Evolutionary conservation across 2,113 vertebrate species (phyloP).

Genomic region (Euleptes europaea): DNA sequence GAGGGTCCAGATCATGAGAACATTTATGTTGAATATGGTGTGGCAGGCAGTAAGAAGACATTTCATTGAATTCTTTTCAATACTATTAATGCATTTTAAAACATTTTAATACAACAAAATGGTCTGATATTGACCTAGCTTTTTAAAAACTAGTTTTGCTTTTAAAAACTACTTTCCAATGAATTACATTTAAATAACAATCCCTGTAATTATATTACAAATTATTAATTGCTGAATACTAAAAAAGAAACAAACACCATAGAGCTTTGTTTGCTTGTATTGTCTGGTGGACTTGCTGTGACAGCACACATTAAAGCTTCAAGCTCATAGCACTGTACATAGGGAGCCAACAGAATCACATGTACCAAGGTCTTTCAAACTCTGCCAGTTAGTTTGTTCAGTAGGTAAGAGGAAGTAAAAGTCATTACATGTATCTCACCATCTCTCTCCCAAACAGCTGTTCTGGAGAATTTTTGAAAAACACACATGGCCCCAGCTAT

Average conservation of each 20-base stretch:
- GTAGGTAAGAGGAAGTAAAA: background rate
- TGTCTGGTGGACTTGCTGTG: conserved; percentile 23
- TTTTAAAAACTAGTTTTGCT: conserved; percentile 37
- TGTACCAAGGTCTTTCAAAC: background rate
- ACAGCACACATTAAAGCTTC: fast-evolving
- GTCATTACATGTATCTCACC: background rate
- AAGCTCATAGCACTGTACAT: background rate
- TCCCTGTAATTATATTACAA: background rate
- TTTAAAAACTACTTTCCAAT: conserved; percentile 38
- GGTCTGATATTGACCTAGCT: conserved; percentile 25
- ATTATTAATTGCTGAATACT: conserved; percentile 28
- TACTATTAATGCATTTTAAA: conserved; percentile 55
- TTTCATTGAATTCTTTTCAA: conserved; percentile 68
- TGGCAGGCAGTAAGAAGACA: conserved; percentile 89
- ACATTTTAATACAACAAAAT: conserved; percentile 39
- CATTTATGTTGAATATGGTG: conserved; percentile 93
- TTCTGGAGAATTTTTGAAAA: background rate
- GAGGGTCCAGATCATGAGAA: conserved; percentile 87
- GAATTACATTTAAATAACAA: conserved; percentile 22
- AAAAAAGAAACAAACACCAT: background rate
- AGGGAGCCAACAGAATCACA: background rate
- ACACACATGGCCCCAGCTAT: background rate
- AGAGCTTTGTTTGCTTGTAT: conserved; percentile 63
- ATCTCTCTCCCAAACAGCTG: background rate
- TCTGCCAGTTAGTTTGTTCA: background rate